Evolutionary conservation across 2,888 invertebrate species (phyloP), one percentile per base, ranked within the genome.

Genomic region (Amiota communis): DNA sequence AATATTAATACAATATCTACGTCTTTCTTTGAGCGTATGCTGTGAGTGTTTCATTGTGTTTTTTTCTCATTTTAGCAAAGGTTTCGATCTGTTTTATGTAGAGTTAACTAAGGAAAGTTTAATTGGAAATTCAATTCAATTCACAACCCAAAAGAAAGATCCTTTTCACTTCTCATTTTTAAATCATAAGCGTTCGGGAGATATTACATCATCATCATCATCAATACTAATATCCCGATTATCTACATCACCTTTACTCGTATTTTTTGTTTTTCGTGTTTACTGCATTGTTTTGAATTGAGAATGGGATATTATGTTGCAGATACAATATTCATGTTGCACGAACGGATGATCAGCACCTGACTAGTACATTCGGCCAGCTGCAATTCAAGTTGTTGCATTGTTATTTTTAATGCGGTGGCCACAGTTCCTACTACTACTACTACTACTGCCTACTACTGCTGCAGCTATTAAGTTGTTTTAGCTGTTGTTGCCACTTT

Each of bases 351-450:
- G 65, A 48, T 65, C 65, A 48, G 65, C 65, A 65, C 65, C 65
- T 65, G 65, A 65, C 48, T 20, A n/a, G n/a, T n/a, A 20, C 6
- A 36, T 13, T 15, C 23, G 59, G 67, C 71, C 23, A 74, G 47
- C 17, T 72, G 17, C 48, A 15, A 65, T 17, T 65, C 15, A 17
- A 64, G 64, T 64, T 64, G n/a, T 12, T 61, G 61, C 64, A 70
- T 70, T 76, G 78, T 76, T 78, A 74, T 74, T 74, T 74, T 64
- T 64, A 15, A 47, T 65, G 70, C 56, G 67, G 12, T 10, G 23
- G 46, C 67, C 57, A 64, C 56, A 13, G 64, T 70, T 64, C 69
- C 65, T 23, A 72, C 69, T 49, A 64, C 64, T 65, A 47, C 48
- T 36, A 17, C 46, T 11, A 8, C 53, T 57, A 70, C 57, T 53